Evolutionary conservation across 1,140 invertebrate genomes (phyloP), one percentile per base, ranked within the genome.

Genomic region (Macrostomum lignano): DNA sequence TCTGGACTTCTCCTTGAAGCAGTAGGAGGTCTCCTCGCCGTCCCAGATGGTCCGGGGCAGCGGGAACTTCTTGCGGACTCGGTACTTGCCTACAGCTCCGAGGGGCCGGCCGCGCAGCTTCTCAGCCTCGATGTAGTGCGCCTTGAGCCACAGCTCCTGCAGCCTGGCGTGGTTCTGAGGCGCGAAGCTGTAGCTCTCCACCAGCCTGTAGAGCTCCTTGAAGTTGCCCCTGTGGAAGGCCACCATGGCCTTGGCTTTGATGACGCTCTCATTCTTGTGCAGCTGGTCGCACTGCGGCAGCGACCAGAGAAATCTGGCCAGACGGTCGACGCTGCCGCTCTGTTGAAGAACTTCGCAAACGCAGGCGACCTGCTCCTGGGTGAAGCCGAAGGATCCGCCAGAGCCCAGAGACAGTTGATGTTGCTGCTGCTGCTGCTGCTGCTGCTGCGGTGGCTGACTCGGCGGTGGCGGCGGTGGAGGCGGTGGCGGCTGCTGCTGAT

Each of bases 1-100:
- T 36, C 91, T 60, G 40, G 88, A 96, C 23, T 88, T 60, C 59
- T 98, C 91, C 58, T 98, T 96, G 60, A 98, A 98, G 55, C 88
- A 98, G 58, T 98, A 88, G 13, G 86, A 96, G 64, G 94, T 98
- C 60, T 96, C 86, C 48, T 98, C 91, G n/a, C 91, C 91, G 58
- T 98, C 91, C 88, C 86, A 94, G 40, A 98, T 96, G 1, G 88
- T 98, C 29, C 82, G 61, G 17, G 91, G 91, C 44, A 94, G 58
- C 0, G 91, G 91, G 49, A 86, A 96, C 72, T 98, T 70, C 96
- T 81, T 96, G 1, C 65, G 44, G 3, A 98, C 88, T n/a, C 91
- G 63, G 62, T 98, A 98, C 57, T 98, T 98, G 61, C 96, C 91
- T 1, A 98, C 91, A 1, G 91, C 88, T 1, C 91, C 91, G 1